phyloP scores from a whole-genome alignment of 2,797 vertebrate species.

The Simalia tracyae region DNA sequence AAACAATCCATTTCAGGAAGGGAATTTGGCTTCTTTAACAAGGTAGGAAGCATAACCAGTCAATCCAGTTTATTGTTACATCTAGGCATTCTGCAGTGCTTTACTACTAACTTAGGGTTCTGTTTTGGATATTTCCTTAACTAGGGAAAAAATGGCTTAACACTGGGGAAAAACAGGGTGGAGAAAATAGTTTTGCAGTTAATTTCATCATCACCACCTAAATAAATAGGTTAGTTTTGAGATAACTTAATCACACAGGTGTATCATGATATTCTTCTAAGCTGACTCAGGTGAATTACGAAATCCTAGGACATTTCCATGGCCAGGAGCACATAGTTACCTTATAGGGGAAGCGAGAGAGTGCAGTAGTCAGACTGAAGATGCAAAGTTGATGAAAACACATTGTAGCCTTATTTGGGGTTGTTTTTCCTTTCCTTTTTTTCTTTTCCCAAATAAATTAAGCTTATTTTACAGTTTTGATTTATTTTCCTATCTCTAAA shows the following conservation, averaged over 20 bases:
- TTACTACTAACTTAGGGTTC: constrained; percentile 38
- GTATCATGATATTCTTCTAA: constrained; percentile 23
- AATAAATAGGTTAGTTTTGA: constrained; percentile 13
- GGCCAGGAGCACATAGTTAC: not conserved
- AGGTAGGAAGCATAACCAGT: constrained; percentile 59
- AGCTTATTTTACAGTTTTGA: not conserved
- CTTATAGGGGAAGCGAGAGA: not conserved
- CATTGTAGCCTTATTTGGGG: not conserved
- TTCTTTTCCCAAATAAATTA: not conserved
- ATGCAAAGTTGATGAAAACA: not conserved
- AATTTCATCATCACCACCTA: not conserved
- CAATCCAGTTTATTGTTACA: constrained; percentile 49
- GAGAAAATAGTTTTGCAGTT: constrained; percentile 33
- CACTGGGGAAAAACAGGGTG: not conserved
- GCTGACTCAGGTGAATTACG: not conserved
- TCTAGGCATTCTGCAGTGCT: constrained; percentile 30
- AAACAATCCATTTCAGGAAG: constrained; percentile 47
- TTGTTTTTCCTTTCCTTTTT: not conserved
- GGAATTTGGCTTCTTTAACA: constrained; percentile 45
- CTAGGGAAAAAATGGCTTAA: not conserved
- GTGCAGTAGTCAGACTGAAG: not conserved
- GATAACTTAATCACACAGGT: constrained; percentile 16
- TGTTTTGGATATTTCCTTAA: constrained; percentile 46
- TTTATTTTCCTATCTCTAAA: not conserved
- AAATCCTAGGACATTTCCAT: not conserved